Conservation (phyloP, 2,888 invertebrate genomes). For the Eupeodes luniger region DNA sequence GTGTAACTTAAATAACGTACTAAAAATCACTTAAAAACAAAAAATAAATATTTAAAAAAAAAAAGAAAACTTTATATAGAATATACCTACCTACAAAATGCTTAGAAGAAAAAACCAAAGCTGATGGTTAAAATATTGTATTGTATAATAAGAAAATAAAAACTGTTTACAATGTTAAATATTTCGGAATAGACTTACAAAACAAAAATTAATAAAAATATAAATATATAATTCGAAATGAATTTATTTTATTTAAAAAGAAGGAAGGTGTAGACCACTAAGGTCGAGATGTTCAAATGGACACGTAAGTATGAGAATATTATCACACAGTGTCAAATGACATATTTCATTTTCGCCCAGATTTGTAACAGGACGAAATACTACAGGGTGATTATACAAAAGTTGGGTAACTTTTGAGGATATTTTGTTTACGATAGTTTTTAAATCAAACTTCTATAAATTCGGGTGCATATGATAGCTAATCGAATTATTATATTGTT, state of each 20-base stretch:
- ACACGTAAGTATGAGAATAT: no score
- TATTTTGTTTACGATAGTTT: no score
- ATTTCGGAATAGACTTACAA: constrained; percentile 69
- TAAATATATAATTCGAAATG: background rate
- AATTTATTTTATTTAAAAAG: background rate
- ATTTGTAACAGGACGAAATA: no score
- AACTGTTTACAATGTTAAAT: constrained; percentile 68
- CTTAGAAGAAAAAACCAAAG: constrained; percentile 61
- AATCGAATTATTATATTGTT: no score
- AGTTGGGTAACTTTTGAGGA: no score
- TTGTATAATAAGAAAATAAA: constrained; percentile 11
- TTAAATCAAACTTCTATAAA: no score
- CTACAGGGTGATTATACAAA: no score
- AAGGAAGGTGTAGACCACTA: background rate
- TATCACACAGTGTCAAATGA: no score
- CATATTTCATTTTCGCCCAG: no score
- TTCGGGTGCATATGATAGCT: no score
- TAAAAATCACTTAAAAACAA: constrained; percentile 19
- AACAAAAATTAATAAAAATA: constrained; percentile 37
- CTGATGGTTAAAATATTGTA: constrained; percentile 67
- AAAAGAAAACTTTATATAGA: constrained; percentile 31
- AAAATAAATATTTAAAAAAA: constrained; percentile 5
- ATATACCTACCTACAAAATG: constrained; percentile 46
- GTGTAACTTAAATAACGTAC: constrained; percentile 67
- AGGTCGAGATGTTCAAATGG: no score